Evolutionary conservation across 2,888 invertebrate genomes (phyloP), one percentile per base, ranked within the genome.

Genomic region (Yponomeuta evonymella): DNA sequence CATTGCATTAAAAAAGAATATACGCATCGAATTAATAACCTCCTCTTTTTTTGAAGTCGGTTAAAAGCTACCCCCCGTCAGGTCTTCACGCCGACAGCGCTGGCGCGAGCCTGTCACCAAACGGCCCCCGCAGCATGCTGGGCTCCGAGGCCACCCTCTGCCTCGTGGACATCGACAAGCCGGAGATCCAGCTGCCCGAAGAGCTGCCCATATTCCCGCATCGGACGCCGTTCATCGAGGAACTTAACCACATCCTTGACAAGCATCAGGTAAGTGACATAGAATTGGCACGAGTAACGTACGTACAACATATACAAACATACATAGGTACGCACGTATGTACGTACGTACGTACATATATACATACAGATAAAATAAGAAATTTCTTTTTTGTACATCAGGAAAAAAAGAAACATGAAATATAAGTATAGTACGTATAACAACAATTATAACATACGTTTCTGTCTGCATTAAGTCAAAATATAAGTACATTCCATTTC

Each of bases 121-220:
- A 84, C 66, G 91, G 90, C 0, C 85, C 88, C 1, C 77, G 91
- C 2, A 94, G 93, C 76, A 92, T 95, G 67, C 93, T 95, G 11
- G 95, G 95, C 10, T 95, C 95, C 0, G 95, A 98, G 93, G 98
- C 98, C 11, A 97, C 97, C 73, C 93, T 98, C 70, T 99, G 99
- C 90, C 96, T 98, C 82, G 97, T 99, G 70, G 98, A 99, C 89
- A 96, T 99, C 75, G 99, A 99, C 88, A 96, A 96, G 78, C 97
- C 97, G 76, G 95, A 95, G 78, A 96, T 99, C 77, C 98, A 98
- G 86, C 93, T 98, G 77, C 99, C 99, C 0, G 99, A 99, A 88
- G 99, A 99, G 86, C 91, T 99, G 78, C 98, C 98, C 0, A 94
- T 95, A 73, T 98, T 99, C 87, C 99, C 99, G 0, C 97, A 98